Evolutionary conservation across 2,113 vertebrate species (phyloP), one percentile per base, ranked within the genome.

Genomic region (Antechinus stuartii): DNA sequence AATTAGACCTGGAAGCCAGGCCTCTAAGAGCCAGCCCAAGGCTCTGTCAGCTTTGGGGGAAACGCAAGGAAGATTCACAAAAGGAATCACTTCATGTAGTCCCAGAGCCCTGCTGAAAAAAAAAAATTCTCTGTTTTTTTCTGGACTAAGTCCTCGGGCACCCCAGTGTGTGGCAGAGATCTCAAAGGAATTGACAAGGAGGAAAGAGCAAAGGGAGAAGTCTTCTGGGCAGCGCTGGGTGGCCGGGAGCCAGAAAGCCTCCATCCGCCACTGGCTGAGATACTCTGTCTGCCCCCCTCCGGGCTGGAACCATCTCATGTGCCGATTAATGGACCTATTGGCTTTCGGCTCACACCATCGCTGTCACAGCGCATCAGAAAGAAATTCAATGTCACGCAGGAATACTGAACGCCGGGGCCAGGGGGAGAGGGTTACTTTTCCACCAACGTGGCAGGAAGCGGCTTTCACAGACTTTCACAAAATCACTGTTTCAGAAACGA

Each of bases 331-430:
- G 53, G 12, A 90, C 49, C 94, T 35, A 97, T 94, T 90, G 96
- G 25, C 84, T 97, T 97, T 96, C 89, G 91, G 84, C 76, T 95
- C 56, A 95, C 2, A 76, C 11, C 54, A 93, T 0, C 47, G 84
- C 53, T 92, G 56, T 76, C 68, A n/a, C 89, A 1, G 27, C 93
- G 53, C 12, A 96, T 96, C 55, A 96, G 96, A 97, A 97, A 94
- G 90, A 97, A 95, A 97, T 97, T 95, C 35, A 94, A 14, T 54
- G 91, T 93, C 76, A 97, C 53, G 91, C 93, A 95, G 96, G 30
- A 97, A 96, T 94, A 94, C 97, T 97, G 96, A 96, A 96, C 92
- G 91, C 50, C 27, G 35, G 6, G 11, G 94, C 95, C 95, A 94
- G 53, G 56, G 16, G 96, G 55, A 93, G 23, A 55, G 95, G 97